Conservation (phyloP, 2,888 invertebrate species). For the Empis livida region DNA sequence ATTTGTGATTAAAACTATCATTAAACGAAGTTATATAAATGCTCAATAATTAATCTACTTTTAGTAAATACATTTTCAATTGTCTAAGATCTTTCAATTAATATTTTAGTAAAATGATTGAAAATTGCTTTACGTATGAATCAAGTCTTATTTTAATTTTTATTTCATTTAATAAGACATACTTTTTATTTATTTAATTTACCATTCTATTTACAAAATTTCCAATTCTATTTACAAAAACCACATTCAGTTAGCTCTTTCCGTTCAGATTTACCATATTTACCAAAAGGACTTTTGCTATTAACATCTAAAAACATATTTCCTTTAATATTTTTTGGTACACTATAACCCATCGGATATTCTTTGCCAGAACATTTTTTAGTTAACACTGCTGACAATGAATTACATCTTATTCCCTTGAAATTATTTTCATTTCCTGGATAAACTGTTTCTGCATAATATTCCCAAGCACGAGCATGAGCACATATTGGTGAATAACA, state of each 20-base stretch:
- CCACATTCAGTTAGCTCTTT: neutral
- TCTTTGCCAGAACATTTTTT: slow-evolving; percentile 21
- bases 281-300: slow-evolving; percentile 21
- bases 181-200: too few relatives aligned
- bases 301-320: slow-evolving; percentile 30
- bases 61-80: too few relatives aligned
- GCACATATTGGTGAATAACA: slow-evolving; percentile 24
- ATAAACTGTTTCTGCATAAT: slow-evolving; percentile 27
- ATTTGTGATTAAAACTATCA: too few relatives aligned
- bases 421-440: slow-evolving; percentile 24
- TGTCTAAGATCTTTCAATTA: too few relatives aligned
- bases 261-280: neutral
- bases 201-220: too few relatives aligned
- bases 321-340: slow-evolving; percentile 22
- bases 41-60: too few relatives aligned
- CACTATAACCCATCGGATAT: slow-evolving; percentile 28
- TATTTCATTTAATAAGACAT: too few relatives aligned
- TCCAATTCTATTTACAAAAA: neutral
- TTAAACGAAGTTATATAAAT: too few relatives aligned
- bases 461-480: slow-evolving; percentile 25
- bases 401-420: slow-evolving; percentile 20
- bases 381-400: slow-evolving; percentile 19
- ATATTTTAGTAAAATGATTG: too few relatives aligned
- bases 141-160: too few relatives aligned
- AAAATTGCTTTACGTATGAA: too few relatives aligned